These are phyloP conservation scores for Aphaenogaster floridana DNA, from an alignment of 1,140 invertebrate species.

Conservation along the genomic window DNA sequence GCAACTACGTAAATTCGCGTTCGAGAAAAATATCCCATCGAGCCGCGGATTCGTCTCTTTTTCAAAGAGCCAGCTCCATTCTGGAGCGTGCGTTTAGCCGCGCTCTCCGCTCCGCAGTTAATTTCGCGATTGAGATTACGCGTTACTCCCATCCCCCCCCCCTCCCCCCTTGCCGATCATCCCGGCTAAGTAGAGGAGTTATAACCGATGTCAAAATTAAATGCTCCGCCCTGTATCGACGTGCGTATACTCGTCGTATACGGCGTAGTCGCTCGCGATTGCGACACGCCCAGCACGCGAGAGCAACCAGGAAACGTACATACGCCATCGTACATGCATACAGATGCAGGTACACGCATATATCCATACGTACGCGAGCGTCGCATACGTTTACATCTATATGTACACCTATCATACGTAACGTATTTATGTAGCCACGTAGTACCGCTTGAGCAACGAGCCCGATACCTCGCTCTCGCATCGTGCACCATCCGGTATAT, in stretches of 20 bases:
- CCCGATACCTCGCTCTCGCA: conserved; percentile 16
- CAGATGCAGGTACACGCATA: not conserved
- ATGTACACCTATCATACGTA: conserved; percentile 34
- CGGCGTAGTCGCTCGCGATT: conserved; percentile 56
- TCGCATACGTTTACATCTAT: not conserved
- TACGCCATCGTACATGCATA: conserved; percentile 31
- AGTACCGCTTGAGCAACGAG: conserved; percentile 31
- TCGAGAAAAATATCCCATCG: not conserved
- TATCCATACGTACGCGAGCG: conserved; percentile 3
- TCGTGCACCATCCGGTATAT: conserved; percentile 38
- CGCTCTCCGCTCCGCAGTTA: conserved; percentile 21
- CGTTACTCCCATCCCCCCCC: no score
- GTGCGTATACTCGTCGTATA: not conserved
- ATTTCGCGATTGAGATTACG: conserved; percentile 46
- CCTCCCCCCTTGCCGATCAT: not conserved
- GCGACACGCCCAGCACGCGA: conserved; percentile 73
- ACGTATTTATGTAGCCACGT: conserved; percentile 52
- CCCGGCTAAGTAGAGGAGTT: conserved; percentile 35
- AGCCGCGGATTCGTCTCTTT: conserved; percentile 11
- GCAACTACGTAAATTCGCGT: conserved; percentile 28
- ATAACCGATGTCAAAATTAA: conserved; percentile 56
- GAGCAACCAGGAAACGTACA: conserved; percentile 76
- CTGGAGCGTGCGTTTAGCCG: not conserved
- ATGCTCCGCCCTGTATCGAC: conserved; percentile 27
- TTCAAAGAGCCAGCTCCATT: not conserved